Percentiles rank a stretch among this genome's conserved stretches.
phyloP scores from a whole-genome alignment of 2,888 invertebrate genomes.

The Leptopterna dolabrata region DNA sequence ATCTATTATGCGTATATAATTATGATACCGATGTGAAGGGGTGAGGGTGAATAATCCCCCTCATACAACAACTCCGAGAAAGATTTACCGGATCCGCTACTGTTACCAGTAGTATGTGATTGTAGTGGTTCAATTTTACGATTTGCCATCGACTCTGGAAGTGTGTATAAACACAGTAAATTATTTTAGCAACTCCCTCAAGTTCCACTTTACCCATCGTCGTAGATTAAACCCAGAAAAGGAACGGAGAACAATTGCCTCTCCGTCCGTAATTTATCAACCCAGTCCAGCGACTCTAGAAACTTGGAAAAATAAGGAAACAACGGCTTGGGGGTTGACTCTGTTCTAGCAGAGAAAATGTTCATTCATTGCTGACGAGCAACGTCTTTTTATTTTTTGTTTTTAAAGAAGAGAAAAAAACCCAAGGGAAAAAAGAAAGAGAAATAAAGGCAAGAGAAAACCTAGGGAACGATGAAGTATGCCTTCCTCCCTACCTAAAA shows the following conservation, averaged over 20 bases:
- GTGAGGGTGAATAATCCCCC: no score
- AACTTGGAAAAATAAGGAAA: background rate
- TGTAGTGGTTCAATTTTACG: background rate
- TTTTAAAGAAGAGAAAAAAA: background rate
- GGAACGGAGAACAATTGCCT: background rate
- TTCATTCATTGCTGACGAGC: conserved; percentile 1
- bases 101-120: no score
- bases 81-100: no score
- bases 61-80: no score
- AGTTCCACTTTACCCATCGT: background rate
- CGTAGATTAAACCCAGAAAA: background rate
- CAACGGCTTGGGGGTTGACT: background rate
- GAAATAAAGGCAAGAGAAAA: background rate
- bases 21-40: no score
- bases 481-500: background rate
- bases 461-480: background rate
- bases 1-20: no score
- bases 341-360: conserved; percentile 3
- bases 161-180: background rate
- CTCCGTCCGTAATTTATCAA: background rate
- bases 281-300: background rate
- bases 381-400: background rate
- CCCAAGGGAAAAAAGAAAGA: background rate
- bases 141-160: background rate
- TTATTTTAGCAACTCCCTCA: background rate